These are phyloP conservation scores for Macrochelys suwanniensis DNA, from an alignment of 2,797 vertebrate genomes.

Conservation along the genomic window DNA sequence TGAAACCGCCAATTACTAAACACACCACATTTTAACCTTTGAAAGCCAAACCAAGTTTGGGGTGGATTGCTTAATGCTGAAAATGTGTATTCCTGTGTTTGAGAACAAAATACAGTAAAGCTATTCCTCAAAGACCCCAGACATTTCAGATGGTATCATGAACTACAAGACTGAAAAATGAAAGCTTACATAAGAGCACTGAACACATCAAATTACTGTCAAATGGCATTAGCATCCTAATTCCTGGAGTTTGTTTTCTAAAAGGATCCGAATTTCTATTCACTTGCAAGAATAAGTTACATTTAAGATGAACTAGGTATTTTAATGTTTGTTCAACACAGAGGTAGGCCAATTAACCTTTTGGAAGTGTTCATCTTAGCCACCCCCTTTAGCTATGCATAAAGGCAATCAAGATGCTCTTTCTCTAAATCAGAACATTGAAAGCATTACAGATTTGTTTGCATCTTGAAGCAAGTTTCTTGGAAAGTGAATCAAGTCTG, in stretches of 20 bases:
- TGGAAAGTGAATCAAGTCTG: constrained; percentile 43
- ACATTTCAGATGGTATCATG: background rate
- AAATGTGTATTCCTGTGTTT: background rate
- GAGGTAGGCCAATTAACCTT: background rate
- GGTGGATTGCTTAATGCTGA: background rate
- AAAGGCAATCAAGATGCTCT: constrained; percentile 10
- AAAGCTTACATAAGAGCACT: background rate
- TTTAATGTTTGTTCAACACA: constrained; percentile 21
- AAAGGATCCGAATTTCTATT: background rate
- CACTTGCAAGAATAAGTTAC: background rate
- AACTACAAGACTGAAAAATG: background rate
- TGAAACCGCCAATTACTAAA: background rate
- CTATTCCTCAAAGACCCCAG: background rate
- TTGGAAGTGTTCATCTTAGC: constrained; percentile 17
- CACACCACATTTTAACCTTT: background rate
- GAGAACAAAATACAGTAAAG: background rate
- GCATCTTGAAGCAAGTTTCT: constrained; percentile 53
- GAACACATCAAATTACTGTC: background rate
- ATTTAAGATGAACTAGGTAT: background rate
- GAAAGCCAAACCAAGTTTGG: background rate
- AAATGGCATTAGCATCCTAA: background rate
- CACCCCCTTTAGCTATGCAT: background rate
- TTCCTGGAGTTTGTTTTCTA: background rate
- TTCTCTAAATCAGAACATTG: constrained; percentile 23
- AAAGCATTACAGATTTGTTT: constrained; percentile 37